phyloP scores from a whole-genome alignment of 2,113 vertebrate genomes.

The Pseudonaja textilis region DNA sequence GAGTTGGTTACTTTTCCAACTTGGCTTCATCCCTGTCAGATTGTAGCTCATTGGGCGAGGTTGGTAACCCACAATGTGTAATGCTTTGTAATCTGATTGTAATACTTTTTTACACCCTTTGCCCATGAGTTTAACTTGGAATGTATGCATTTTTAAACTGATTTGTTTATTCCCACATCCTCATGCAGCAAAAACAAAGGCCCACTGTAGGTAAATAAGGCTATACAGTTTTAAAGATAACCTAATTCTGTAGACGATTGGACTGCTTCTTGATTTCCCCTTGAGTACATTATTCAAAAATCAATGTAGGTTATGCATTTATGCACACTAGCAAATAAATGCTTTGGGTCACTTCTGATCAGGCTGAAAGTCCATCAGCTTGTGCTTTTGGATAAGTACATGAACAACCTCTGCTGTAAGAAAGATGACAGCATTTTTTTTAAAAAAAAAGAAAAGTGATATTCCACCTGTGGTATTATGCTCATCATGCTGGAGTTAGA shows the following conservation, averaged over 20 bases:
- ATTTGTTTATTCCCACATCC: background rate
- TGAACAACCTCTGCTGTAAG: background rate
- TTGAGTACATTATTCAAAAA: background rate
- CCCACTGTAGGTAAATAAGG: background rate
- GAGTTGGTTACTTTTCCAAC: conserved; percentile 19
- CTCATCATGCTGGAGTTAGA: background rate
- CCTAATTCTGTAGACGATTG: background rate
- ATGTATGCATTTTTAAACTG: background rate
- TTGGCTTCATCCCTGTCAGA: background rate
- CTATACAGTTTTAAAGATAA: background rate
- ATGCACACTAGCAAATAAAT: background rate
- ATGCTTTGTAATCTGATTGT: background rate
- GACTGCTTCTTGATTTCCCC: background rate
- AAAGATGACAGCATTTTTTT: background rate
- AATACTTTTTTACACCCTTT: background rate
- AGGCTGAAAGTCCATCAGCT: background rate
- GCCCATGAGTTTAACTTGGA: background rate
- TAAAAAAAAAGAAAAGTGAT: background rate
- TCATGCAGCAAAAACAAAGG: background rate
- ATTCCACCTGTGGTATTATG: too few relatives aligned
- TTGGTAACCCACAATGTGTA: background rate
- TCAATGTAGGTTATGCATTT: background rate
- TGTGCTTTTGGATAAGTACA: background rate
- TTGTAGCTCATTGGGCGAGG: conserved; percentile 13
- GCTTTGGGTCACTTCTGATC: background rate